A percentile compares a stretch with the other conserved stretches of the same genome.
phyloP scores from a whole-genome alignment of 1,140 invertebrate species.

The Eubasilissa regina region DNA sequence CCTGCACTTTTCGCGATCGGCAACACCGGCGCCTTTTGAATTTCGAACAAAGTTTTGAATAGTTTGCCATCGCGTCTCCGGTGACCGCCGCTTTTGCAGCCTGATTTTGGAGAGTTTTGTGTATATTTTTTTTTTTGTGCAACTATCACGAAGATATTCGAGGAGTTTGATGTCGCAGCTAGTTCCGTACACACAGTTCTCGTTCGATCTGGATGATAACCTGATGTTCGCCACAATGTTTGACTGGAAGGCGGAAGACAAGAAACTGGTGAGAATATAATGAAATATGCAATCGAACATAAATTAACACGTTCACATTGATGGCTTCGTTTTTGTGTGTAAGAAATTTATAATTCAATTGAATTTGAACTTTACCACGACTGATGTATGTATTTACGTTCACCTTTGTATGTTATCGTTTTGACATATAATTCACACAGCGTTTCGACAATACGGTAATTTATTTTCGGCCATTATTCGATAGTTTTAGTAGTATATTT shows the following conservation, averaged over 20 bases:
- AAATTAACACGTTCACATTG: too few species aligned
- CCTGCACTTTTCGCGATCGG: background rate
- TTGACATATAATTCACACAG: too few species aligned
- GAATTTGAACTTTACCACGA: conserved; percentile 4
- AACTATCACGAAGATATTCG: background rate
- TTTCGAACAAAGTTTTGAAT: background rate
- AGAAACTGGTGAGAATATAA: conserved; percentile 67
- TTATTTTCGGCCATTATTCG: too few species aligned
- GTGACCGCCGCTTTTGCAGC: background rate
- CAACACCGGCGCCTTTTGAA: background rate
- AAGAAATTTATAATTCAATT: too few species aligned
- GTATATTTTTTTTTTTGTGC: conserved; percentile 21
- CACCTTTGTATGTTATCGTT: too few species aligned
- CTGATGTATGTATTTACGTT: background rate
- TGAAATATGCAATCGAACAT: background rate
- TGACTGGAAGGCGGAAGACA: conserved; percentile 70
- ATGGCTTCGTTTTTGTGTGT: too few species aligned
- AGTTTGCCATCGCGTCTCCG: background rate
- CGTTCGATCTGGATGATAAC: conserved; percentile 70
- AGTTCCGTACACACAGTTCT: conserved; percentile 69
- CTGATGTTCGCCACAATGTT: conserved; percentile 73
- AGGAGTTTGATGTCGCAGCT: conserved; percentile 69
- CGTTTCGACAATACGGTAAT: too few species aligned
- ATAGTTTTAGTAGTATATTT: too few species aligned
- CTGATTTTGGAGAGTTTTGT: conserved; percentile 20